Base-by-base conservation (phyloP, 2,113 vertebrate genomes). In the Perca fluviatilis region DNA sequence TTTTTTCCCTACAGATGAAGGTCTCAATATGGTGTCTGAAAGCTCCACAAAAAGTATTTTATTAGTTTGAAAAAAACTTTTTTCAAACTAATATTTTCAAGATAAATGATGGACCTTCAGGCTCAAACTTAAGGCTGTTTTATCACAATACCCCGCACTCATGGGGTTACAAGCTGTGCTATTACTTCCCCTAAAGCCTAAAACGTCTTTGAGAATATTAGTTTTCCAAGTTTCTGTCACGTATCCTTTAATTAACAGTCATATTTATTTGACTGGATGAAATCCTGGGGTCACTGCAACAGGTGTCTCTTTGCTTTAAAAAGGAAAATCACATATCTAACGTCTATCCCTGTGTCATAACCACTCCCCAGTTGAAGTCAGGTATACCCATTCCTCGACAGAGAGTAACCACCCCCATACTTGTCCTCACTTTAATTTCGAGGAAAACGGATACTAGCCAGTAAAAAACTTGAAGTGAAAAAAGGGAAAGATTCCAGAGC, bases 381-480 rank as follows among this genome's bases (percentile, higher is more conserved):
- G 10, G 16, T 60, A 4, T 16, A 33, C 14, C 70, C 73, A 81
- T 80, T 86, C 82, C 79, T 74, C 2, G 40, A 85, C 7, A 65
- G 21, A 65, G 21, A 47, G 25, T 8, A 7, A 51, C 70, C 83
- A 64, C 56, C 33, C 4, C 27, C 46, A 33, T 1, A 40, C 27
- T 21, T 54, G 14, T 33, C 14, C 5, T 2, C 11, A 8, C 2
- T 16, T 10, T 0, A 40, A 40, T 3, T 66, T 61, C 46, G 1
- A 1, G 57, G 27, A 57, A 66, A 46, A 27, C 0, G 1, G 16
- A 11, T 15, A 6, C 15, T 18, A 27, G n/a, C 5, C 1, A 10
- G 5, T 9, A n/a, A 13, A 50, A 61, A 62, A 13, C 2, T 3
- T 2, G 6, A 4, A 14, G 3, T 2, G 6, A 2, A 14, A 3